Percentiles rank a stretch among this genome's conserved stretches.
Evolutionary conservation across 2,888 invertebrate genomes (phyloP).

Genomic region (Glyphotaelius pellucidus): DNA sequence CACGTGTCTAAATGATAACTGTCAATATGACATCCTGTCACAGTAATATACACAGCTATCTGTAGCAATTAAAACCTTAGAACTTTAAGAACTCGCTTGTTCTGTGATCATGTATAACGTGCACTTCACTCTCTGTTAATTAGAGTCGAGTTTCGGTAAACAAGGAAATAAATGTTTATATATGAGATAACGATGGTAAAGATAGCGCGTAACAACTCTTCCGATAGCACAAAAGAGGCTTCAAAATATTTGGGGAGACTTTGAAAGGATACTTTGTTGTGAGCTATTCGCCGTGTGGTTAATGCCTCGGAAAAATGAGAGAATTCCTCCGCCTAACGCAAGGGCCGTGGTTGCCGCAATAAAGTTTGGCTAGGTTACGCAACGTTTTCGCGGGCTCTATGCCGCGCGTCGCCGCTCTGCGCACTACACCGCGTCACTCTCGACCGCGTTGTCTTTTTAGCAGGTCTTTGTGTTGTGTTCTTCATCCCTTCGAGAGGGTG

Average conservation of each 20-base stretch:
- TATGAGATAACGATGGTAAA: neutral
- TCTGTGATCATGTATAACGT: neutral
- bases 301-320: neutral
- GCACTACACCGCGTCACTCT: slow-evolving; percentile 51
- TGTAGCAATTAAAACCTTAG: neutral
- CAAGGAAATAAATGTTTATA: neutral
- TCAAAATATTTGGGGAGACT: neutral
- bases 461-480: slow-evolving; percentile 55
- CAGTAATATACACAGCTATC: neutral
- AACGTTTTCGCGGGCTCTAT: slow-evolving; percentile 58
- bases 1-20: slow-evolving; percentile 38
- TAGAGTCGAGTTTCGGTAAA: neutral
- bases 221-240: neutral
- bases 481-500: slow-evolving; percentile 41
- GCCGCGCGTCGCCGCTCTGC: slow-evolving; percentile 50
- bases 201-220: neutral
- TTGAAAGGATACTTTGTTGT: neutral
- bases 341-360: slow-evolving; percentile 50
- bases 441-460: slow-evolving; percentile 56
- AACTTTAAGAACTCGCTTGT: neutral
- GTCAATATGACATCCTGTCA: slow-evolving; percentile 41
- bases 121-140: neutral
- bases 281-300: neutral
- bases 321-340: neutral
- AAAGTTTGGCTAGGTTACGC: slow-evolving; percentile 60